phyloP scores from a whole-genome alignment of 2,888 invertebrate species.

The Nematopogon swammerdamellus region DNA sequence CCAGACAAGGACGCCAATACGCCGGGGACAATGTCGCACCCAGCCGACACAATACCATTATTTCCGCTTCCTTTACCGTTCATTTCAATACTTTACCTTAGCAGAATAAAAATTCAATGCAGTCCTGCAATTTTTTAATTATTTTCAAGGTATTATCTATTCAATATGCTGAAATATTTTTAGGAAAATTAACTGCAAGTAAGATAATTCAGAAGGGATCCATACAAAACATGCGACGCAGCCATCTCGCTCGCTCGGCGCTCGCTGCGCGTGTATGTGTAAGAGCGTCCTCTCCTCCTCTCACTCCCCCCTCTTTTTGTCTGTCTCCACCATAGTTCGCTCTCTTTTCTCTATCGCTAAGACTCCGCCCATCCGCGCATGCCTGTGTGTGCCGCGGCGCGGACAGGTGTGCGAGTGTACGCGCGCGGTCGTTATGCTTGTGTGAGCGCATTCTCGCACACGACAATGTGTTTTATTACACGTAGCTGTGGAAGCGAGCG shows the following conservation, averaged over 20 bases:
- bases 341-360: slow-evolving; percentile 28
- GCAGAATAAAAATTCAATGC: too few species aligned
- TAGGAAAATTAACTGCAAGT: too few species aligned
- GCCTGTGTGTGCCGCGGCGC: not conserved
- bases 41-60: slow-evolving; percentile 16
- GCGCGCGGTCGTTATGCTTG: slow-evolving; percentile 32
- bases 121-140: too few species aligned
- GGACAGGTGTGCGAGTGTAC: not conserved
- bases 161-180: too few species aligned
- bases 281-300: slow-evolving; percentile 16
- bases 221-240: slow-evolving; percentile 36
- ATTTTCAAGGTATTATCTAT: too few species aligned
- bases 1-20: slow-evolving; percentile 52
- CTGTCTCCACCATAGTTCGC: not conserved
- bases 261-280: slow-evolving; percentile 46
- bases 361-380: slow-evolving; percentile 42
- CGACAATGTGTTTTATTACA: slow-evolving; percentile 25
- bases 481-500: slow-evolving; percentile 44
- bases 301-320: not conserved
- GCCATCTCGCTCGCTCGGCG: slow-evolving; percentile 25
- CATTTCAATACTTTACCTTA: not conserved
- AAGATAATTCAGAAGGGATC: slow-evolving; percentile 23
- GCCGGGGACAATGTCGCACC: slow-evolving; percentile 51
- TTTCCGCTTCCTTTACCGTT: not conserved
- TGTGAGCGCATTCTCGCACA: slow-evolving; percentile 45